Evolutionary conservation across 2,797 vertebrate species (phyloP).

Genomic region (Cryptoblepharus egeriae): DNA sequence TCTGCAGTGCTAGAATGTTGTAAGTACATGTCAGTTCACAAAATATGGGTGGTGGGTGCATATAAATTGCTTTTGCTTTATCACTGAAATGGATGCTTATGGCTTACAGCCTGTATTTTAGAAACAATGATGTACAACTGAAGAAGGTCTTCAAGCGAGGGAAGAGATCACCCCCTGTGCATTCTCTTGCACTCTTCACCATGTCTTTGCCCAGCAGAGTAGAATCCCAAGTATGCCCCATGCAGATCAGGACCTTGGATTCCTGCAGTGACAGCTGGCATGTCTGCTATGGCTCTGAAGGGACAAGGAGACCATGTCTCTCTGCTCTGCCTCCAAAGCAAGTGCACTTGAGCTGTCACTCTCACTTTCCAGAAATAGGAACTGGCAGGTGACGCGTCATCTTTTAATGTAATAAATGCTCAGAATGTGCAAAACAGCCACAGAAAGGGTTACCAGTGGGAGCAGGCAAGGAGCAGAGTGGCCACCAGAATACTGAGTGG

Average conservation of each 20-base stretch:
- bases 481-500: slow-evolving; percentile 17
- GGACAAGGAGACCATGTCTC: neutral
- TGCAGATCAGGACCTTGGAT: neutral
- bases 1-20: neutral
- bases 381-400: neutral
- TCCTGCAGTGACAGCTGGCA: slow-evolving; percentile 11
- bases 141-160: neutral
- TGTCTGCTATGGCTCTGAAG: neutral
- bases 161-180: neutral
- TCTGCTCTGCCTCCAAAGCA: neutral
- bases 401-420: neutral
- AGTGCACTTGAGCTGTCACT: slow-evolving; percentile 18
- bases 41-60: neutral
- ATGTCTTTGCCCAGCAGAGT: neutral
- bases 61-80: neutral
- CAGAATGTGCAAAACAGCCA: slow-evolving; percentile 5
- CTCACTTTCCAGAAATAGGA: slow-evolving; percentile 2
- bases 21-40: neutral
- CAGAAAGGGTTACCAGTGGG: neutral
- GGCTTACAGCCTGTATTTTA: neutral
- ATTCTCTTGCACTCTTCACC: neutral
- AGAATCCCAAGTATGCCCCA: neutral
- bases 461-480: slow-evolving; percentile 23
- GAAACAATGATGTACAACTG: neutral
- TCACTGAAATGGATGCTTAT: neutral